Base-by-base conservation (phyloP, 2,113 vertebrate genomes). In the Apteryx owenii region DNA sequence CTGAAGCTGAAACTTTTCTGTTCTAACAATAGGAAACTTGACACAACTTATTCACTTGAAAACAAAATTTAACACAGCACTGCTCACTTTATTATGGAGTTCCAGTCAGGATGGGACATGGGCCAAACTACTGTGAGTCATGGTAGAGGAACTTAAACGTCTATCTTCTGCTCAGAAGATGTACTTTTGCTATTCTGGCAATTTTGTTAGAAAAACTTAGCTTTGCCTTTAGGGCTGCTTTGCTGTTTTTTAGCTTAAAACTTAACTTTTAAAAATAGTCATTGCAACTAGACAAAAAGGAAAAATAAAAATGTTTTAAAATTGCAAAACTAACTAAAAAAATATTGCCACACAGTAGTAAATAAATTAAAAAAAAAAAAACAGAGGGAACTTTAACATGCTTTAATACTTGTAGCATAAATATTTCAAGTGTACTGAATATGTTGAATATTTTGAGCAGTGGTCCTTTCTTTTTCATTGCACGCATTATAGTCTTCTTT, bases 401-500 rank as follows among this genome's bases (percentile, higher is more conserved):
- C 44, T 93, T 96, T 70, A 93, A 70, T 66, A 53, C 10, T 50
- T 81, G 58, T 36, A 85, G 36, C 26, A 54, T 22, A 54, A 78
- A 10, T 60, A 40, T 69, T 66, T 90, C 33, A 51, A 78, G 14
- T 54, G 8, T 66, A 44, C 40, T 78, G 54, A 85, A 60, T 75
- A 68, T 71, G 68, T 44, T 66, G 60, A 79, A 68, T 21, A 25
- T 94, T 60, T 85, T 78, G 19, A 83, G 46, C 29, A 44, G 48
- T 64, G 44, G 65, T 83, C 42, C 18, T 68, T 81, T 92, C 31
- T 69, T 89, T 91, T 66, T 93, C 68, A 62, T 53, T 79, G 58
- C 19, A 68, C 40, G 18, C 10, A 6, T 66, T 78, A 61, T 22
- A 11, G 8, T 70, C 29, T 72, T 62, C 62, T 79, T 81, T 79